These are phyloP conservation scores for Cenopis cana DNA, from an alignment of 2,888 invertebrate genomes.

Conservation along the genomic window DNA sequence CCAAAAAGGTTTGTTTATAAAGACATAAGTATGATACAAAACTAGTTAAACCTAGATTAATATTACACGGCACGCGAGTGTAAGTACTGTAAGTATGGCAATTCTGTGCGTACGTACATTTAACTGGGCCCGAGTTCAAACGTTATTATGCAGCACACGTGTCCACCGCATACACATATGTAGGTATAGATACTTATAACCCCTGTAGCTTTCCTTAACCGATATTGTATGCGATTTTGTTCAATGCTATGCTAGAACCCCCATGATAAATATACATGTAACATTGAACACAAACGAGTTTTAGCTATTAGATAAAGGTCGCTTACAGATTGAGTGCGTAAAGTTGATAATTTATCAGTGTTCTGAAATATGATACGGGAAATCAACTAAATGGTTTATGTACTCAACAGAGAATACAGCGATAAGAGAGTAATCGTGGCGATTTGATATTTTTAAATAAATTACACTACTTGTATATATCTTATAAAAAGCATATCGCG, in stretches of 20 bases:
- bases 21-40: neutral
- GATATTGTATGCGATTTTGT: conserved; percentile 31
- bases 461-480: conserved; percentile 52
- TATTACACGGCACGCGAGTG: neutral
- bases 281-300: too few species aligned
- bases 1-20: too few species aligned
- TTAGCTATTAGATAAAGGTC: neutral
- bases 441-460: conserved; percentile 53
- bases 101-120: conserved; percentile 6
- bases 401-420: conserved; percentile 9
- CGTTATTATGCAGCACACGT: conserved; percentile 44
- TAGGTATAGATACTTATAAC: conserved; percentile 13
- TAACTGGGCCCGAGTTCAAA: conserved; percentile 38
- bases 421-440: conserved; percentile 53
- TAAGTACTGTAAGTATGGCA: neutral
- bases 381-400: conserved; percentile 9
- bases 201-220: conserved; percentile 36
- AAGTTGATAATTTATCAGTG: conserved; percentile 14
- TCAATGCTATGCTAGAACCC: neutral
- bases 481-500: conserved; percentile 69
- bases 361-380: neutral
- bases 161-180: conserved; percentile 23
- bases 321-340: conserved; percentile 3
- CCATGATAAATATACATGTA: neutral
- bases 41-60: neutral